Evolutionary conservation across 2,113 vertebrate genomes (phyloP), one percentile per base, ranked within the genome.

Genomic region (Pongo pygmaeus): DNA sequence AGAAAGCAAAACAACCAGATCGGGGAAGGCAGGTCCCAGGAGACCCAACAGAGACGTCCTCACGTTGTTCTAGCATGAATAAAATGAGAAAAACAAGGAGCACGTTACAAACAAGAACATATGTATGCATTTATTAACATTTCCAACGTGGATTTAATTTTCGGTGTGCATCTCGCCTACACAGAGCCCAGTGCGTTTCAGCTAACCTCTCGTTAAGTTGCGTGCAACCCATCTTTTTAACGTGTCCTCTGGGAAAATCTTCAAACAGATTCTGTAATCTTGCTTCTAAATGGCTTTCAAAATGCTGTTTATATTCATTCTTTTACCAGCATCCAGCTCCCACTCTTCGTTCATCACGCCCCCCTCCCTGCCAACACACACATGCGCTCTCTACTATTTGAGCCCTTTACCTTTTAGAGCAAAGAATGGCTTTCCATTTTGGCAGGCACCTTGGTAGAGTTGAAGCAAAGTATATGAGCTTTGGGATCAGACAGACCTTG

Each of bases 91-190:
- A 98, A 98, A 98, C 98, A 98, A 98, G 97, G 95, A 50, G 84
- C 61, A 87, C 97, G 95, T 97, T 98, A 98, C 98, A 98, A 99
- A 98, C 97, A 98, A 78, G 98, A 99, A 99, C 99, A 99, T 98
- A 98, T 99, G 98, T 98, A 98, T 99, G 99, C 98, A 99, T 99
- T 98, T 98, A 99, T 99, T 99, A 99, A 99, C 98, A 99, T 98
- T 99, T 99, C 98, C 98, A 98, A 95, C 16, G n/a, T 93, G 16
- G 96, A 96, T 98, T 99, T 98, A 98, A 99, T 99, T 99, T 98
- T 97, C 98, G 0, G 94, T 96, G 96, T 93, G 85, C 50, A 93
- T 97, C 10, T 98, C 97, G 96, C 98, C 98, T 98, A 98, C 99
- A 98, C 93, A 91, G 20, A 98, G 95, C 97, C 96, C 43, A 4